phyloP scores from a whole-genome alignment of 2,113 vertebrate genomes.

The Irena cyanogastra region DNA sequence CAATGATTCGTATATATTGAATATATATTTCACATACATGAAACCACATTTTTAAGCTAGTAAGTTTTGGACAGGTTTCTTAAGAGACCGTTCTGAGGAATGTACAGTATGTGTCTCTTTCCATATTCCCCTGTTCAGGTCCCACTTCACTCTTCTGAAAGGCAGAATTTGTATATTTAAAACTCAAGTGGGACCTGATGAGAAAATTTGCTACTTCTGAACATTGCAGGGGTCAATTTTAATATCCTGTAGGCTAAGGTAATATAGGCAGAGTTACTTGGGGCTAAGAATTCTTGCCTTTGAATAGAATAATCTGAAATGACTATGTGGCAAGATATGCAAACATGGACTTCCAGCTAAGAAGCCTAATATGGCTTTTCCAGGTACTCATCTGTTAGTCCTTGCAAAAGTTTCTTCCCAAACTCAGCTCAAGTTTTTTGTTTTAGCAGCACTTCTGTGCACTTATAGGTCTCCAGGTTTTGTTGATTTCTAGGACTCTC shows the following conservation, averaged over 20 bases:
- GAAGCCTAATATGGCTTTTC: neutral
- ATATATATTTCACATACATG: neutral
- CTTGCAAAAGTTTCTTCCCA: neutral
- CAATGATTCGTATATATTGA: neutral
- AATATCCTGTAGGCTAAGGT: neutral
- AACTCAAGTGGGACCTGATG: constrained; percentile 52
- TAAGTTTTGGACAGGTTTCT: constrained; percentile 1
- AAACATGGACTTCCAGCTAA: constrained; percentile 40
- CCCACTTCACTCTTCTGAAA: constrained; percentile 24
- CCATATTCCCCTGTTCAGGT: neutral
- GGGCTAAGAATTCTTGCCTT: constrained; percentile 46
- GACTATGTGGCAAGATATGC: constrained; percentile 23
- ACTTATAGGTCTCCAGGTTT: neutral
- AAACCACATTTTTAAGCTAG: neutral
- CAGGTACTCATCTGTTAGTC: neutral
- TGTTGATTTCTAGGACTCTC: neutral
- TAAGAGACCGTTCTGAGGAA: neutral
- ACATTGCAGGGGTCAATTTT: constrained; percentile 60
- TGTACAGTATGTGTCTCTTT: neutral
- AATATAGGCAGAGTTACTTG: constrained; percentile 21
- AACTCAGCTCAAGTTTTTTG: neutral
- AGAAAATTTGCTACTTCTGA: constrained; percentile 44
- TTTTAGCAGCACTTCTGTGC: neutral
- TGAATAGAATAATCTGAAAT: constrained; percentile 56
- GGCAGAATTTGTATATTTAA: constrained; percentile 44